A percentile compares a stretch with the other conserved stretches of the same genome.
Evolutionary conservation across 1,140 invertebrate species (phyloP).

Genomic region (Apis dorsata): DNA sequence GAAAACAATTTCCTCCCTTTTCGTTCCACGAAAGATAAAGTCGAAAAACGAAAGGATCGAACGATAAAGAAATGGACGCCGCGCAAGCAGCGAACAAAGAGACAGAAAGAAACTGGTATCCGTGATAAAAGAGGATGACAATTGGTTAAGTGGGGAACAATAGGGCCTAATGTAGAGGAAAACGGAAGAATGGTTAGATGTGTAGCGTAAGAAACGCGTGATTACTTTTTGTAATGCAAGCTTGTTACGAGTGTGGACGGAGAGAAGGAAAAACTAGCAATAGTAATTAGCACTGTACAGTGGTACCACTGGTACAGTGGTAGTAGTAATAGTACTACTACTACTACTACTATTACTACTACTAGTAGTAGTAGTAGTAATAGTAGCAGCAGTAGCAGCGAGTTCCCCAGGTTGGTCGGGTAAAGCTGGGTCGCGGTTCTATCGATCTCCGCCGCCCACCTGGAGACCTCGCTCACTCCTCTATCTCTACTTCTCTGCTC

Average conservation of each 20-base stretch:
- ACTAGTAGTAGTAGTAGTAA: background rate
- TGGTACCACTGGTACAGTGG: too few species aligned
- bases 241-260: background rate
- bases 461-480: slow-evolving; percentile 65
- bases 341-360: too few species aligned
- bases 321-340: too few species aligned
- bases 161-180: background rate
- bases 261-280: too few species aligned
- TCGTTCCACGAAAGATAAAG: background rate
- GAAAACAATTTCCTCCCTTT: too few species aligned
- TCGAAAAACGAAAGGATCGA: background rate
- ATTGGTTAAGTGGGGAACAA: slow-evolving; percentile 12
- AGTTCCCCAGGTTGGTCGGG: slow-evolving; percentile 66
- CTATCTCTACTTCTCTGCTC: slow-evolving; percentile 55
- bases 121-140: slow-evolving; percentile 12
- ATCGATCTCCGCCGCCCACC: slow-evolving; percentile 77
- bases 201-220: slow-evolving; percentile 39
- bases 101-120: background rate
- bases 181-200: background rate
- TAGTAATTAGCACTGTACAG: too few species aligned
- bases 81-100: background rate
- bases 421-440: slow-evolving; percentile 76
- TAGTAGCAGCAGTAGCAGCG: slow-evolving; percentile 59
- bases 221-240: slow-evolving; percentile 48
- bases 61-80: background rate